A percentile compares a stretch with the other conserved stretches of the same genome.
Conservation (phyloP, 2,113 vertebrate species). For the Cathartes aura region DNA sequence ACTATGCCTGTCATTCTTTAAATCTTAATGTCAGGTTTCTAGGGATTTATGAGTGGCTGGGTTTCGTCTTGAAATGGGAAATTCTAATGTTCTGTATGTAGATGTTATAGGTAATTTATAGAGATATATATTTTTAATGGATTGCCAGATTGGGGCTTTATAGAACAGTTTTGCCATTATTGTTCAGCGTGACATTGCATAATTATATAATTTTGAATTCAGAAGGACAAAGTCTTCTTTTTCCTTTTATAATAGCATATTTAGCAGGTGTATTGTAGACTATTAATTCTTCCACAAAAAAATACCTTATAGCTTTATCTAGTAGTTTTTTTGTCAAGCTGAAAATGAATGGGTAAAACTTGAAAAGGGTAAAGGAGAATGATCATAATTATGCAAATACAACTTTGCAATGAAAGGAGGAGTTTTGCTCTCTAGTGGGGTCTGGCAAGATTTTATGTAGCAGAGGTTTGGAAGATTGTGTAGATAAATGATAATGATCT, state of each 20-base stretch:
- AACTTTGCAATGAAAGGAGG: background rate
- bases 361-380: background rate
- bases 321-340: background rate
- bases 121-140: background rate
- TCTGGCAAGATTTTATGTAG: background rate
- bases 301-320: background rate
- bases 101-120: background rate
- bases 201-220: conserved; percentile 19
- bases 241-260: background rate
- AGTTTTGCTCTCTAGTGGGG: background rate
- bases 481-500: background rate
- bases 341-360: background rate
- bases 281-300: conserved; percentile 17
- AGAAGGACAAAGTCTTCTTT: background rate
- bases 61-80: background rate
- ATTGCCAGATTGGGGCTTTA: background rate
- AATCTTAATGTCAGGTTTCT: background rate
- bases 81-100: background rate
- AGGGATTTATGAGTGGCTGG: background rate
- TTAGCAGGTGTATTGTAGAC: background rate
- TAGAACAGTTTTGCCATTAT: background rate
- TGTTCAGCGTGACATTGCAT: background rate
- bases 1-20: background rate
- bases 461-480: background rate
- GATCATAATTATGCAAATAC: conserved; percentile 21